phyloP scores from a whole-genome alignment of 2,888 invertebrate genomes.

The Eupithecia pulchellata region DNA sequence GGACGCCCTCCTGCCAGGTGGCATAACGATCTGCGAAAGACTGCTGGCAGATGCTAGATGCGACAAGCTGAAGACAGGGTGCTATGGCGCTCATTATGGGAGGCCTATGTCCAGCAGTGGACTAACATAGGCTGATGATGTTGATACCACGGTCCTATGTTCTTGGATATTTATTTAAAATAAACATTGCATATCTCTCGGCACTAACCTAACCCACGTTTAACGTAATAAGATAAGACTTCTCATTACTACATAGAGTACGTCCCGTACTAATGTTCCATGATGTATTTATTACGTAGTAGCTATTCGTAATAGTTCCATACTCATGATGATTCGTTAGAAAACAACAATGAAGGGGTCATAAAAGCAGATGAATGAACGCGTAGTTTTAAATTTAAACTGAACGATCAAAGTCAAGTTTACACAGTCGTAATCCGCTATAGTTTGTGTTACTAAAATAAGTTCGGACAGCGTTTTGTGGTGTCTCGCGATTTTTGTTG shows the following conservation, averaged over 20 bases:
- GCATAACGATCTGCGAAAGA: no score
- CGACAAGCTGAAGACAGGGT: no score
- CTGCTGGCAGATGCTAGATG: no score
- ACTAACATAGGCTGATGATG: no score
- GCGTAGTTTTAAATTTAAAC: slow-evolving; percentile 40
- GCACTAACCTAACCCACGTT: neutral
- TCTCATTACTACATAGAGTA: neutral
- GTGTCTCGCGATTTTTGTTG: slow-evolving; percentile 67
- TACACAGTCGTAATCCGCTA: slow-evolving; percentile 25
- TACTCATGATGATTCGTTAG: slow-evolving; percentile 33
- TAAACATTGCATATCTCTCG: neutral
- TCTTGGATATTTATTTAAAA: neutral
- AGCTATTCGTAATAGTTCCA: neutral
- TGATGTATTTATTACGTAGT: neutral
- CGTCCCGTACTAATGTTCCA: neutral
- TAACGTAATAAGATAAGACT: neutral
- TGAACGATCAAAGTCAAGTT: slow-evolving; percentile 39
- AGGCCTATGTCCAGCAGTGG: no score
- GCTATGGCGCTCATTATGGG: no score
- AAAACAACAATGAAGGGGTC: slow-evolving; percentile 41
- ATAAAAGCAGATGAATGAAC: slow-evolving; percentile 44
- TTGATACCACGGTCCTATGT: no score
- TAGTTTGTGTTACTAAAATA: slow-evolving; percentile 36
- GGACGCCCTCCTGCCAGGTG: no score
- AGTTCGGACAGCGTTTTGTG: slow-evolving; percentile 53